Conservation (phyloP, 1,140 invertebrate genomes). For the Cotesia vestalis region DNA sequence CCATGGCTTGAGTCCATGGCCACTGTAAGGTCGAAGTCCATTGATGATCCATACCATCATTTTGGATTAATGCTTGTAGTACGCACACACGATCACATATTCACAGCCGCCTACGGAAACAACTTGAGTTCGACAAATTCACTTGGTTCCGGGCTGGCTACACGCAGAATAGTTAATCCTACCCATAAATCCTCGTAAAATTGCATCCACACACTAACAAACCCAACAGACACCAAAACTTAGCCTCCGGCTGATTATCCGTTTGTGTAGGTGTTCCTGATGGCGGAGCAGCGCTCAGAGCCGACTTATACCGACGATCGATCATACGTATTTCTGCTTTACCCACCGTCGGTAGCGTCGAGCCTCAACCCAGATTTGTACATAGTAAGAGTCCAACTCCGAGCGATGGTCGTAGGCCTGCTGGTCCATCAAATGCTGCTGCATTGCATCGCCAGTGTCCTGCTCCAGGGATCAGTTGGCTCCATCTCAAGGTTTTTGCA, state of each 20-base stretch:
- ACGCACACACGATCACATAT: constrained; percentile 46
- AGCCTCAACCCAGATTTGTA: constrained; percentile 82
- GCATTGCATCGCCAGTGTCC: constrained; percentile 86
- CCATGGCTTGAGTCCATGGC: constrained; percentile 62
- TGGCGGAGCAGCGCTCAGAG: constrained; percentile 71
- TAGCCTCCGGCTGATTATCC: too few relatives aligned
- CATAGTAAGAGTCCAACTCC: constrained; percentile 83
- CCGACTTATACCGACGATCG: constrained; percentile 72
- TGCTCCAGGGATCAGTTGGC: constrained; percentile 74
- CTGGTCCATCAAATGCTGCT: constrained; percentile 90
- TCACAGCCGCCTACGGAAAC: background rate
- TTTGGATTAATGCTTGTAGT: constrained; percentile 53
- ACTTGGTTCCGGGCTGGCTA: too few relatives aligned
- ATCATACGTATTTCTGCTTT: constrained; percentile 90
- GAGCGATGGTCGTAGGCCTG: constrained; percentile 86
- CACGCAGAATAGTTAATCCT: too few relatives aligned
- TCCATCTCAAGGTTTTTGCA: constrained; percentile 65
- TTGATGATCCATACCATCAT: constrained; percentile 38
- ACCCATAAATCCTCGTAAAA: background rate
- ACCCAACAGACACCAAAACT: background rate
- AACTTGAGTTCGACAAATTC: too few relatives aligned
- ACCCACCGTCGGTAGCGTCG: constrained; percentile 78
- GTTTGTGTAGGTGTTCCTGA: constrained; percentile 71
- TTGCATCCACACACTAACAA: background rate
- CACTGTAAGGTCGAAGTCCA: constrained; percentile 27